Base-by-base conservation (phyloP, 2,888 invertebrate species). In the Rotaria magnacalcarata region DNA sequence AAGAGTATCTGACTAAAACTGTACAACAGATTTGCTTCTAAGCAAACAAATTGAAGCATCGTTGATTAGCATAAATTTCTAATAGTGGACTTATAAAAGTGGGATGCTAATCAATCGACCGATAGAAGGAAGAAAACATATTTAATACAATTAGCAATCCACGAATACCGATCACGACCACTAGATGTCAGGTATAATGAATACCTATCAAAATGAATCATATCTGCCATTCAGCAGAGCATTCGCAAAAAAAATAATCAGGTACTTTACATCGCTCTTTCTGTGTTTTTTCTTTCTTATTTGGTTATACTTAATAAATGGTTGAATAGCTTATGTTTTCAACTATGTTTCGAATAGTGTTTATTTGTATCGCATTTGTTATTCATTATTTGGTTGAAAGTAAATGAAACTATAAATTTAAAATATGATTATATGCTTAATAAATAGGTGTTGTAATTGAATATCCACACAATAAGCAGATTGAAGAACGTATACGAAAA, bases 101-200 rank as follows among this genome's bases (percentile, higher is more conserved):
- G 34, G 34, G 34, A 34, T 34, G 34, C n/a, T 34, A 34, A 2
- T 34, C 34, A 34, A 34, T 34, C 34, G 34, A 34, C 34, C 34
- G 34, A 34, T 34, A 2, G 2, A 34, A 34, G 34, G 2, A 34
- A 34, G 34, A 34, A 50, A 50, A 14, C 50, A 50, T 50, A 50
- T 11, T 50, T 11, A 50, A 50, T 11, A 56, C 24, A 21, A 7
- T 21, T 24, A 21, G 4, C 16, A 67, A 67, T 16, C 27, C 27
- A 34, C 67, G 67, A 67, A 67, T 67, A 19, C 67, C 11, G 8
- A 67, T 27, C 8, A 67, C 16, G 34, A 67, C 14, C 67, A 27
- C 67, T 67, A 67, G 67, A 67, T 67, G 67, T 67, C 67, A 67
- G 67, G 2, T 67, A n/a, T n/a, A 34, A 67, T 67, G 10, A 60